A percentile compares a stretch with the other conserved stretches of the same genome.
These are phyloP conservation scores for Drosophila kepulauana DNA, from an alignment of 1,140 invertebrate genomes.

Conservation along the genomic window DNA sequence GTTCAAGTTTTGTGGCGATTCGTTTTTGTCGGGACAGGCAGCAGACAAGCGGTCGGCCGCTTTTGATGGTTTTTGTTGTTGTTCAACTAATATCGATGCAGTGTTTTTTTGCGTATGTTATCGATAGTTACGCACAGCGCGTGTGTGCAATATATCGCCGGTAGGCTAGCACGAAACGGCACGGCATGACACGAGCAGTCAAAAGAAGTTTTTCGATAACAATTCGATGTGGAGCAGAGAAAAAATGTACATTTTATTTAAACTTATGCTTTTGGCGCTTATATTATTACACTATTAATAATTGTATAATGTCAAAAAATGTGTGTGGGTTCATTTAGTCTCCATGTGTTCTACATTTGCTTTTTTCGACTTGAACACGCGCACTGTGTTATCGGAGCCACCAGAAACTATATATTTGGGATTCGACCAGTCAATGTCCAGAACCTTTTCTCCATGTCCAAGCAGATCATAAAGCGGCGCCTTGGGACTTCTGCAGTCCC, in stretches of 20 bases:
- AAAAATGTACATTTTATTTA: constrained; percentile 51
- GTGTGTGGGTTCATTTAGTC: constrained; percentile 44
- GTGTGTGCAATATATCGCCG: constrained; percentile 43
- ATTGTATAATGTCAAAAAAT: constrained; percentile 10
- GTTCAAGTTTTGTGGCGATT: constrained; percentile 3
- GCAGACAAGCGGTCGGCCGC: constrained; percentile 57
- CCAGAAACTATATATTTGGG: constrained; percentile 95
- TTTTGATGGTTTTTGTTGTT: constrained; percentile 55
- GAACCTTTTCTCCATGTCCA: constrained; percentile 97
- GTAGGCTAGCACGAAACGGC: background rate
- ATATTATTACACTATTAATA: constrained; percentile 38
- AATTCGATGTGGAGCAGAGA: constrained; percentile 11
- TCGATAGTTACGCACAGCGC: constrained; percentile 22
- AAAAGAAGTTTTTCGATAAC: constrained; percentile 4
- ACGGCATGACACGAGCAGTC: background rate
- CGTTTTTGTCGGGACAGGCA: constrained; percentile 21
- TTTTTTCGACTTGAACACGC: constrained; percentile 92
- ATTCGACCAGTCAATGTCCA: constrained; percentile 97
- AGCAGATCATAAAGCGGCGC: constrained; percentile 96
- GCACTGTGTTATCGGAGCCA: constrained; percentile 96
- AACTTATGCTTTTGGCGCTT: constrained; percentile 26
- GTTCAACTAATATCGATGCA: constrained; percentile 49
- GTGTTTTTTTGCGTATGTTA: constrained; percentile 7
- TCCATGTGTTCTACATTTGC: constrained; percentile 58
- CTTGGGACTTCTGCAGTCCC: constrained; percentile 97